Conservation (phyloP, 2,888 invertebrate species). For the Heliconius cydno region DNA sequence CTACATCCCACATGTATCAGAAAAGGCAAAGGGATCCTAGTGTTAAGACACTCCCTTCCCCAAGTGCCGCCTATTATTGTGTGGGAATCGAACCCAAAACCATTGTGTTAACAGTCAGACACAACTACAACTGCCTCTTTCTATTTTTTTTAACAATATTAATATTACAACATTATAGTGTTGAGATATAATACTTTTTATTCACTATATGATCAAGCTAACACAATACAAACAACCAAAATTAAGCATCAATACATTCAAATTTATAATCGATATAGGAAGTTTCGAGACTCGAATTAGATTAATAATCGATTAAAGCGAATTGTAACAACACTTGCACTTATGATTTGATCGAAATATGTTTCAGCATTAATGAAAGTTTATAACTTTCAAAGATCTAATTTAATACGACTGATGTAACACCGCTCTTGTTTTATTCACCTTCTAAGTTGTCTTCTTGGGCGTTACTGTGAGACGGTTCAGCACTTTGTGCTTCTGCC, state of each 20-base stretch:
- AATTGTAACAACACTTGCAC: constrained; percentile 1
- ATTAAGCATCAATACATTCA: not conserved
- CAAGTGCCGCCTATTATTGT: not conserved
- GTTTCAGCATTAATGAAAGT: constrained; percentile 27
- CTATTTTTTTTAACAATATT: not conserved
- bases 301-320: constrained; percentile 4
- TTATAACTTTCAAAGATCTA: constrained; percentile 55
- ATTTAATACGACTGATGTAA: constrained; percentile 45
- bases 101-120: too few relatives aligned
- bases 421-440: constrained; percentile 50
- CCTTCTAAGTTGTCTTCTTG: constrained; percentile 60
- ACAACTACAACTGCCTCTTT: not conserved
- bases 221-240: not conserved
- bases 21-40: not conserved
- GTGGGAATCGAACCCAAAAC: not conserved
- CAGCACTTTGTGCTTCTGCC: constrained; percentile 68
- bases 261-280: constrained; percentile 1
- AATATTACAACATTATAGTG: constrained; percentile 1
- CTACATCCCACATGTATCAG: not conserved
- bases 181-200: not conserved
- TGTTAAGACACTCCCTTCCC: not conserved
- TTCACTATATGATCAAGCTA: constrained; percentile 10
- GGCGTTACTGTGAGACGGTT: constrained; percentile 75
- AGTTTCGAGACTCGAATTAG: not conserved
- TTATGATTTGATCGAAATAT: constrained; percentile 30